Percentiles rank a stretch among this genome's conserved stretches.
Conservation (phyloP, 2,797 vertebrate genomes). For the Siniperca undulata region DNA sequence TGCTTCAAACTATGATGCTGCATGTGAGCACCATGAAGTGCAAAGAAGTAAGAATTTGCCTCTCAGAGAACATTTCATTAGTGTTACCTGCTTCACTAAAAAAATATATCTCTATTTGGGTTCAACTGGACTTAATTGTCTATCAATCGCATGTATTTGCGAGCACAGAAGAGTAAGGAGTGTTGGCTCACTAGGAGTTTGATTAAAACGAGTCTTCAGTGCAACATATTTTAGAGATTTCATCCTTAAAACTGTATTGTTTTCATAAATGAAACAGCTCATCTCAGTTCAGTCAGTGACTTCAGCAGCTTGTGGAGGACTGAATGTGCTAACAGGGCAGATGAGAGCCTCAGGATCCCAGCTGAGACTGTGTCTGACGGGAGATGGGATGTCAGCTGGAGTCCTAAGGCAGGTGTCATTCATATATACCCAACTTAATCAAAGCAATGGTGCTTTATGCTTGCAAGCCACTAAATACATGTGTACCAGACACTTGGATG, state of each 20-base stretch:
- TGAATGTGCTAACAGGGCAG: constrained; percentile 5
- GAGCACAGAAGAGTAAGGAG: neutral
- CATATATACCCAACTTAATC: constrained; percentile 16
- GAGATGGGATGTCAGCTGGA: constrained; percentile 20
- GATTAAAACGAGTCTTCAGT: constrained; percentile 2
- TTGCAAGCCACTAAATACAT: neutral
- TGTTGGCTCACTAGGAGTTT: neutral
- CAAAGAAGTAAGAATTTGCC: neutral
- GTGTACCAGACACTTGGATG: constrained; percentile 12
- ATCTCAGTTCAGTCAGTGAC: constrained; percentile 7
- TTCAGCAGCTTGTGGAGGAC: constrained; percentile 18
- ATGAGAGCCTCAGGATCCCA: constrained; percentile 24
- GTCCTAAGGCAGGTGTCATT: constrained; percentile 38
- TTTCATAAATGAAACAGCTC: neutral
- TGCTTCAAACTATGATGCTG: neutral
- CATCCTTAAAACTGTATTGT: neutral
- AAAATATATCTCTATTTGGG: neutral
- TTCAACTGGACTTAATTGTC: neutral
- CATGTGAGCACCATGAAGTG: neutral
- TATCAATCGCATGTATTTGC: neutral
- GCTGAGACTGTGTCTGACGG: constrained; percentile 33
- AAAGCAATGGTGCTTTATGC: neutral
- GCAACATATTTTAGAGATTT: constrained; percentile 5
- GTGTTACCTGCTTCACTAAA: neutral
- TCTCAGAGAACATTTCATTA: neutral